These are phyloP conservation scores for Pocillopora damicornis DNA, from an alignment of 64 coral and sea anemone species.

Conservation along the genomic window DNA sequence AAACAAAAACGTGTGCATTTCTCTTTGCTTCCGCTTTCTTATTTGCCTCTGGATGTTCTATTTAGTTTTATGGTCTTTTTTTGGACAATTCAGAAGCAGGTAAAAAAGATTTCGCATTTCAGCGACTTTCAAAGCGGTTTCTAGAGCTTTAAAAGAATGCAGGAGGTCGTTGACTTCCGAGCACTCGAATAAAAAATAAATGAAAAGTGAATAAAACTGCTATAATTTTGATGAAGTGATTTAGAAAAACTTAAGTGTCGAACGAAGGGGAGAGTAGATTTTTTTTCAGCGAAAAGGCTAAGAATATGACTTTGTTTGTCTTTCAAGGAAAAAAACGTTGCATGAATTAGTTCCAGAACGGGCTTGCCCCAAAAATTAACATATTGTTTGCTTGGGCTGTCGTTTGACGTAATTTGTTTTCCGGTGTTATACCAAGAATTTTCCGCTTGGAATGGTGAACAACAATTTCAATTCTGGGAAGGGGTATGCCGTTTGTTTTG, in stretches of 20 bases:
- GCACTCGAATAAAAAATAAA: background rate
- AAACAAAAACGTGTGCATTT: too few species aligned
- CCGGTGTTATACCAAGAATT: background rate
- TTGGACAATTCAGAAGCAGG: background rate
- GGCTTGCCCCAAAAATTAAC: slow-evolving; percentile 14
- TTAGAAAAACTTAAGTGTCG: too few species aligned
- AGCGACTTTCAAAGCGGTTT: background rate
- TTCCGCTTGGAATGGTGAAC: background rate
- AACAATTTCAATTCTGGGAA: slow-evolving; percentile 12
- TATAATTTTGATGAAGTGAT: too few species aligned
- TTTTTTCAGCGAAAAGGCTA: too few species aligned
- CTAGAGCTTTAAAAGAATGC: background rate
- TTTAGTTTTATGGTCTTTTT: background rate
- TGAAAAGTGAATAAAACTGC: too few species aligned
- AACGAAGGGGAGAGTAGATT: too few species aligned
- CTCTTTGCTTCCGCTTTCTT: background rate
- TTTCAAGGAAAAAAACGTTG: background rate
- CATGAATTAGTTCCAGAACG: background rate
- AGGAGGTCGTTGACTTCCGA: slow-evolving; percentile 29
- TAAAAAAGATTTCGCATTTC: background rate
- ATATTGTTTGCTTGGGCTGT: background rate
- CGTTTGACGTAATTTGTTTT: slow-evolving; percentile 21
- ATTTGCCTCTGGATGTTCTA: background rate
- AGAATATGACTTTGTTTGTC: background rate
- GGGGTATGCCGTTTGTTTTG: slow-evolving; percentile 5